phyloP scores from a whole-genome alignment of 2,797 vertebrate genomes.

The Chiloscyllium punctatum region DNA sequence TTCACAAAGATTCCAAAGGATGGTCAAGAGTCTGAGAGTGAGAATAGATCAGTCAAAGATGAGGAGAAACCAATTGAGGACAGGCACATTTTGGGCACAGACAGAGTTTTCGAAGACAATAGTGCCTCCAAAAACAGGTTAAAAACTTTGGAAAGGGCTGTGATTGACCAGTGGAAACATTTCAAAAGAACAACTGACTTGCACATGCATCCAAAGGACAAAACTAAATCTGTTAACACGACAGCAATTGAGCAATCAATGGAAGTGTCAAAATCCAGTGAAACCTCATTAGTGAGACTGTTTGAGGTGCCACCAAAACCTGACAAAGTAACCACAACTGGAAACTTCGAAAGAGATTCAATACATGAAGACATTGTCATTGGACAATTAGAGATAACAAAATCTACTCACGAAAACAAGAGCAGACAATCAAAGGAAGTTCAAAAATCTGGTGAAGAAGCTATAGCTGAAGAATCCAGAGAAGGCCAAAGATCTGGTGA shows the following conservation, averaged over 20 bases:
- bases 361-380: neutral
- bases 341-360: neutral
- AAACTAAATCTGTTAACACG: neutral
- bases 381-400: neutral
- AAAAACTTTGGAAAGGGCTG: accelerated
- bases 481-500: neutral
- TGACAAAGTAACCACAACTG: neutral
- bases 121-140: constrained; percentile 42
- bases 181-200: neutral
- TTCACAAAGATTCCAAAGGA: no score
- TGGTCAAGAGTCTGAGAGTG: neutral
- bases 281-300: neutral
- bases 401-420: neutral
- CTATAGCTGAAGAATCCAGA: no score
- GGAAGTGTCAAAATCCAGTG: neutral
- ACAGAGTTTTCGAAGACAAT: accelerated
- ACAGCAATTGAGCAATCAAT: neutral
- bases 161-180: neutral
- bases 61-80: no score
- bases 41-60: no score
- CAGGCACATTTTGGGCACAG: accelerated
- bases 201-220: neutral
- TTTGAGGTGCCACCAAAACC: neutral
- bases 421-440: neutral
- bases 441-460: neutral